Evolutionary conservation across 1,140 invertebrate genomes (phyloP).

Genomic region (Bombus pascuorum): DNA sequence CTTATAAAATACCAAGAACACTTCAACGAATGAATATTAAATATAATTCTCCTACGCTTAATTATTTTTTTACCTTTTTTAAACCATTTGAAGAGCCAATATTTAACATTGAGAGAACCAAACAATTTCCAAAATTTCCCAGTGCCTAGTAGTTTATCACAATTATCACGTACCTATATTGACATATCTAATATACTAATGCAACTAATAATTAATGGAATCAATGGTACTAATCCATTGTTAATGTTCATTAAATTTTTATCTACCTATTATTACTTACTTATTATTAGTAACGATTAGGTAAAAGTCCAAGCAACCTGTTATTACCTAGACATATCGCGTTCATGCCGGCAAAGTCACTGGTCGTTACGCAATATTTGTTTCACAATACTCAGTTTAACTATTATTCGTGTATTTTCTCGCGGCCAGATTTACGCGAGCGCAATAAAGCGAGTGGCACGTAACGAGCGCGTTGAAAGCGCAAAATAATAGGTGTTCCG

Average conservation of each 20-base stretch:
- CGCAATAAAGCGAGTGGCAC: conserved; percentile 2
- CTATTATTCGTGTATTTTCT: not conserved
- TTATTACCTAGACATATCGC: not conserved
- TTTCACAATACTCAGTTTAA: not conserved
- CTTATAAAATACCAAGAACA: not conserved
- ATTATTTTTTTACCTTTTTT: not conserved
- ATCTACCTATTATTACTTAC: not conserved
- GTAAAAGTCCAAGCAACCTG: not conserved
- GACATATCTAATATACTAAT: no score
- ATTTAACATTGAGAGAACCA: not conserved
- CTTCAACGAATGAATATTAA: not conserved
- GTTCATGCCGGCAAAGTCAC: not conserved
- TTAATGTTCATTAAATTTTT: not conserved
- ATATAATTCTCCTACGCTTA: not conserved
- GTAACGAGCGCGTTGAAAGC: conserved; percentile 15
- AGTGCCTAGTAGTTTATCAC: no score
- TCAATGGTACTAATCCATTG: not conserved
- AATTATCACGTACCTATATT: no score
- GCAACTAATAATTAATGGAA: no score
- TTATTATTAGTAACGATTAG: not conserved
- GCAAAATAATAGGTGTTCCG: conserved; percentile 23
- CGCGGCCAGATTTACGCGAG: not conserved
- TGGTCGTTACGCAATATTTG: not conserved
- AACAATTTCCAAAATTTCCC: no score
- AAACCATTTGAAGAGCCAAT: not conserved